Conservation (phyloP, 2,797 vertebrate species). For the Synaphobranchus kaupii region DNA sequence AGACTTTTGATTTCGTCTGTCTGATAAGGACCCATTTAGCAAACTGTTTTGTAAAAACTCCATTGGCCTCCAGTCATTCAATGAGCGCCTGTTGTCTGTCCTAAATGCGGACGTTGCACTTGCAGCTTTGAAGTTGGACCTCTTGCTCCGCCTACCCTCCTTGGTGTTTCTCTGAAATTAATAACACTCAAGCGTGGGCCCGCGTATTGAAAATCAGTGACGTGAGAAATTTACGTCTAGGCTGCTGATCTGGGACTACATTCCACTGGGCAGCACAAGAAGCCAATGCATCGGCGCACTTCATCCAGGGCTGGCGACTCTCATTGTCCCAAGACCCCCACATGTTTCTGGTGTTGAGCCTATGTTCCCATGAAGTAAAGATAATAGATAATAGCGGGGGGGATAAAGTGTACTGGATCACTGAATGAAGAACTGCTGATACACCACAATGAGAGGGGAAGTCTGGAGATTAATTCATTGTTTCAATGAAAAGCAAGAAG, state of each 20-base stretch:
- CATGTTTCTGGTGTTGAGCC: constrained; percentile 21
- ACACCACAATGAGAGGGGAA: neutral
- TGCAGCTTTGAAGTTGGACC: too few relatives aligned
- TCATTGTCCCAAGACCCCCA: constrained; percentile 4
- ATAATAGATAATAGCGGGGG: constrained; percentile 23
- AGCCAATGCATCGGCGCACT: neutral
- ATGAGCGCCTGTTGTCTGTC: too few relatives aligned
- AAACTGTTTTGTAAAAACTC: too few relatives aligned
- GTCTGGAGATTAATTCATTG: constrained; percentile 48
- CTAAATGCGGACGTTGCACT: too few relatives aligned
- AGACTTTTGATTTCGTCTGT: too few relatives aligned
- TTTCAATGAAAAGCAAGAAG: constrained; percentile 51
- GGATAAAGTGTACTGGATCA: constrained; percentile 18
- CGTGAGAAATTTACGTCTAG: constrained; percentile 5
- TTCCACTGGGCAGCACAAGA: neutral
- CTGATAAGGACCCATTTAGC: too few relatives aligned
- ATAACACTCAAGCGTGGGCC: neutral
- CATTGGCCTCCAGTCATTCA: too few relatives aligned
- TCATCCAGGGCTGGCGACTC: neutral
- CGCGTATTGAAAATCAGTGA: constrained; percentile 7
- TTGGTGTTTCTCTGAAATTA: neutral
- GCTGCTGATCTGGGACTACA: neutral
- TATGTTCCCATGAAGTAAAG: neutral
- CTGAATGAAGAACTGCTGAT: constrained; percentile 33
- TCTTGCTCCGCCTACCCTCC: too few relatives aligned